Evolutionary conservation across 1,140 invertebrate genomes (phyloP), one percentile per base, ranked within the genome.

Genomic region (Diachasma alloeum): DNA sequence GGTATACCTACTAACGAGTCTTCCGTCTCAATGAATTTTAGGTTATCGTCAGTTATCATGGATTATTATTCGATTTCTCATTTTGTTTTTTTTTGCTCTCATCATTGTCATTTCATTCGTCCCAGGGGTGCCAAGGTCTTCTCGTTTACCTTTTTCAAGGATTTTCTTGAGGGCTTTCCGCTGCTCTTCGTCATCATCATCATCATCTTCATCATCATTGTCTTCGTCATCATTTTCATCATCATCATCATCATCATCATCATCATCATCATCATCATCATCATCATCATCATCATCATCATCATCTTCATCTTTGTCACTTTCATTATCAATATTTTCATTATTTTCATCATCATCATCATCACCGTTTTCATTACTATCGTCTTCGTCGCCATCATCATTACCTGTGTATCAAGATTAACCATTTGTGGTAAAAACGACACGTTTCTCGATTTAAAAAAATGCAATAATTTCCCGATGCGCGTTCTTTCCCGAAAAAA

Each of bases 381-480:
- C 79, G 19, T 88, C 87, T 8, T 90, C 87, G 75, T 91, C 87
- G 44, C 90, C 86, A 72, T 91, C 84, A 76, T 91, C 88, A 75
- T 91, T 88, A 78, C 91, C 89, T 81, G 90, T 86, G 53, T 89
- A 78, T 78, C 81, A 82, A 82, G 78, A 82, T 78, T 79, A 85
- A 69, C 78, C 78, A 74, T 73, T 73, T 80, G 82, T 78, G 48
- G 75, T 77, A 74, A 70, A 74, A 24, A 68, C 17, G 36, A 68
- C 71, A 63, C 44, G 48, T 72, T 63, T 63, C 19, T 56, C 19
- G 19, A 26, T 15, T 26, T 24, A 63, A 63, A 63, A 63, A 63
- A 26, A 31, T 4, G 5, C 9, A 42, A 11, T 42, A 42, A 63
- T 26, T 26, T 24, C 15, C 24, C 24, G 39, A 24, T n/a, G 1